Percentiles rank a stretch among this genome's conserved stretches.
Conservation (phyloP, 2,113 vertebrate species). For the Epinephelus lanceolatus region DNA sequence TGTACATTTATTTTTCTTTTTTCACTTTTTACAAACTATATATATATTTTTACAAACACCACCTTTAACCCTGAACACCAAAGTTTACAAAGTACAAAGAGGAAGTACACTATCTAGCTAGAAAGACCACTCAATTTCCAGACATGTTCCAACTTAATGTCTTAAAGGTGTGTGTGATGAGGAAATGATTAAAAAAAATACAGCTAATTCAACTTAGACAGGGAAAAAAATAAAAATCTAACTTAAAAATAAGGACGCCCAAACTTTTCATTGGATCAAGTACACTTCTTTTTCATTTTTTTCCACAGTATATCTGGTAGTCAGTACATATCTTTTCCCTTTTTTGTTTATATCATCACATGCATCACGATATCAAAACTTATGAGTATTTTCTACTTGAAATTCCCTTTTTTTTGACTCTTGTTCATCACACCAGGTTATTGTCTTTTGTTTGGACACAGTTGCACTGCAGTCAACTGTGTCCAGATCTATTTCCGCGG, state of each 20-base stretch:
- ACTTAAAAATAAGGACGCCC: background rate
- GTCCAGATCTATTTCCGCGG: constrained; percentile 16
- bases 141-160: constrained; percentile 30
- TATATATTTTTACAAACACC: constrained; percentile 62
- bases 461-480: background rate
- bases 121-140: constrained; percentile 38
- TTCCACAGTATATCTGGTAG: background rate
- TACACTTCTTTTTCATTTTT: background rate
- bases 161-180: background rate
- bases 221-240: background rate
- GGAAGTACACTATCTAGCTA: constrained; percentile 39
- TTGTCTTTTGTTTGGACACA: background rate
- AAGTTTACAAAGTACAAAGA: constrained; percentile 66
- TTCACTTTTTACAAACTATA: constrained; percentile 69
- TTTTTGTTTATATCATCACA: constrained; percentile 15
- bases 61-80: constrained; percentile 58
- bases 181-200: background rate
- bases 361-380: constrained; percentile 14
- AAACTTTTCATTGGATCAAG: background rate
- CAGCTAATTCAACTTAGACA: constrained; percentile 10
- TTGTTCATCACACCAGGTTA: background rate
- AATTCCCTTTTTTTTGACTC: background rate
- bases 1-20: constrained; percentile 69
- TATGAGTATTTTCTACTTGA: background rate
- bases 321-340: background rate